A percentile compares a stretch with the other conserved stretches of the same genome.
Evolutionary conservation across 2,797 vertebrate genomes (phyloP).

Genomic region (Takifugu ocellatus): DNA sequence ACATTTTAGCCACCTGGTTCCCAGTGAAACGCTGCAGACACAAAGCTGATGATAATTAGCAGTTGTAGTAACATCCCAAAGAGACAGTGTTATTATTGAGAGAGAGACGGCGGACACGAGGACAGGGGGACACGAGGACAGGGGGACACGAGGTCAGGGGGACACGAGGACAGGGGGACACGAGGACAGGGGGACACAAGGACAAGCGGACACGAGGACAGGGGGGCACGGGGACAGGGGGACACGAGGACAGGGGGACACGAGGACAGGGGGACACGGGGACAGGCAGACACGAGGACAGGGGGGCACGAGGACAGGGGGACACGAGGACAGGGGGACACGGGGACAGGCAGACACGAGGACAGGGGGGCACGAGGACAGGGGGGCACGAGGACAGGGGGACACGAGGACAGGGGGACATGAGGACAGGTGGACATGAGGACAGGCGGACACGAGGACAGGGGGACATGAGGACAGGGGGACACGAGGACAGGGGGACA

Average conservation of each 20-base stretch:
- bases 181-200: too few species aligned
- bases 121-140: constrained; percentile 53
- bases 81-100: too few species aligned
- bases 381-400: too few species aligned
- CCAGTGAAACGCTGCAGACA: constrained; percentile 88
- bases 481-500: too few species aligned
- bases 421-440: too few species aligned
- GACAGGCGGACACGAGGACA: too few species aligned
- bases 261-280: too few species aligned
- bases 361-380: constrained; percentile 52
- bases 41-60: not conserved
- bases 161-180: constrained; percentile 71
- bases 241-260: constrained; percentile 52
- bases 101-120: too few species aligned
- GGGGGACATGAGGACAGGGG: too few species aligned
- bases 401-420: too few species aligned
- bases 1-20: constrained; percentile 92
- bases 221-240: not conserved
- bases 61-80: too few species aligned
- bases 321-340: constrained; percentile 52
- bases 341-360: not conserved
- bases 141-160: not conserved
- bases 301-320: not conserved
- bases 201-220: constrained; percentile 53
- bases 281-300: too few species aligned